These are phyloP conservation scores for Tautogolabrus adspersus DNA, from an alignment of 2,113 vertebrate genomes.

Conservation along the genomic window DNA sequence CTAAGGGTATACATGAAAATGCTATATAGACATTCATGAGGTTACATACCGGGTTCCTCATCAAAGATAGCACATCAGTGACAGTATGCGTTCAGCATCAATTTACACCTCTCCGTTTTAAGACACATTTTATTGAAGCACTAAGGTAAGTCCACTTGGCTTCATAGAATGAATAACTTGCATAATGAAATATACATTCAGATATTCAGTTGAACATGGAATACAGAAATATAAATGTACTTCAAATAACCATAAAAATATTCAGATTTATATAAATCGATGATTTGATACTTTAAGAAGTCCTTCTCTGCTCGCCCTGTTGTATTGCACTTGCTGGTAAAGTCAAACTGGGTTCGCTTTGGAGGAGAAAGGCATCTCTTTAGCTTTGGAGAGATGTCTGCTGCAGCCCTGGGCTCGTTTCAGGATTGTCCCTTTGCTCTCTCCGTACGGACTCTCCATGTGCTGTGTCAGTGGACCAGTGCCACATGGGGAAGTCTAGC, in stretches of 20 bases:
- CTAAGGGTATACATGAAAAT: conserved; percentile 59
- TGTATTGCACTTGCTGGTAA: conserved; percentile 73
- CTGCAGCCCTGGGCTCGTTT: conserved; percentile 42
- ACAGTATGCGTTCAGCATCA: conserved; percentile 46
- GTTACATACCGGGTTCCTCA: conserved; percentile 59
- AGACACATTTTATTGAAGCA: conserved; percentile 43
- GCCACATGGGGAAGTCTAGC: conserved; percentile 63
- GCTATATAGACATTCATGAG: conserved; percentile 64
- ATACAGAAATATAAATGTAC: conserved; percentile 70
- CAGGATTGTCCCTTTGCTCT: conserved; percentile 62
- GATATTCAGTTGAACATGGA: conserved; percentile 74
- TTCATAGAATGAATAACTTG: conserved; percentile 58
- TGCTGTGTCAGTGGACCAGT: conserved; percentile 43
- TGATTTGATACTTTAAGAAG: conserved; percentile 49
- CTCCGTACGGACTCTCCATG: conserved; percentile 55
- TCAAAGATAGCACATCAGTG: conserved; percentile 69
- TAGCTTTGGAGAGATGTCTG: conserved; percentile 39
- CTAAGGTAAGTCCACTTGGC: conserved; percentile 58
- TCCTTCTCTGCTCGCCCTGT: conserved; percentile 58
- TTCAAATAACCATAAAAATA: conserved; percentile 62
- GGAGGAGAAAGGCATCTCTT: conserved; percentile 52
- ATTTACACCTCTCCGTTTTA: conserved; percentile 61
- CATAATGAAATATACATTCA: conserved; percentile 82
- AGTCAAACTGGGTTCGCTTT: conserved; percentile 56
- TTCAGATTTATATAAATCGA: conserved; percentile 50